phyloP scores from a whole-genome alignment of 2,797 vertebrate species.

The Rhynchonycteris naso region DNA sequence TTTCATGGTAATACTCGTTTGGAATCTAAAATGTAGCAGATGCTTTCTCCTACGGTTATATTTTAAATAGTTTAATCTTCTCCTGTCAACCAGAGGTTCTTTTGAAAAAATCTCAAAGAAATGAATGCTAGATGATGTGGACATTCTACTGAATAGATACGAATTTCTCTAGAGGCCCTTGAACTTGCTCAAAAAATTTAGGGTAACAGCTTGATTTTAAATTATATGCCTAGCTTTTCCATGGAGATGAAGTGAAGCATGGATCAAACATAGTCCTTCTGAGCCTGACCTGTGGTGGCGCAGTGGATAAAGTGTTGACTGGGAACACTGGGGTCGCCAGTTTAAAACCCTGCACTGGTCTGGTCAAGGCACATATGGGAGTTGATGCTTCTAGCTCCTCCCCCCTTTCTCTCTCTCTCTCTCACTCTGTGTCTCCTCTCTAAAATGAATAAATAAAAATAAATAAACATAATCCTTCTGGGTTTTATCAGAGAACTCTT shows the following conservation, averaged over 20 bases:
- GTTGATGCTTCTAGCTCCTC: too few relatives aligned
- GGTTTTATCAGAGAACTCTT: background rate
- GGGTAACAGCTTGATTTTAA: background rate
- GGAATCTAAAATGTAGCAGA: background rate
- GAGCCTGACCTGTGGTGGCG: too few relatives aligned
- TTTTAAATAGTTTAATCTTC: conserved; percentile 16
- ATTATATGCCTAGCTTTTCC: background rate
- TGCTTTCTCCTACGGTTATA: background rate
- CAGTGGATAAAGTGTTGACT: too few relatives aligned
- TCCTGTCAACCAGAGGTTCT: conserved; percentile 1
- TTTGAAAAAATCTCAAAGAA: background rate
- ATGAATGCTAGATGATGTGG: background rate
- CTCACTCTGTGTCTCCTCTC: too few relatives aligned
- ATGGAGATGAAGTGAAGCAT: background rate
- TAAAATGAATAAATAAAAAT: too few relatives aligned
- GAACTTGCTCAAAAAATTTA: background rate
- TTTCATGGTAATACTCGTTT: background rate
- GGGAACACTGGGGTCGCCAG: too few relatives aligned
- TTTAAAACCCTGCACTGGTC: too few relatives aligned
- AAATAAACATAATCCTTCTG: background rate
- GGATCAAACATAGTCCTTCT: background rate
- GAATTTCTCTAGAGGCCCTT: background rate
- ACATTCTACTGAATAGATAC: background rate
- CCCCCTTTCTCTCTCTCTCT: too few relatives aligned
- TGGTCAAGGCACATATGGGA: too few relatives aligned